Conservation (phyloP, 2,888 invertebrate genomes). For the Aphodius granarius region DNA sequence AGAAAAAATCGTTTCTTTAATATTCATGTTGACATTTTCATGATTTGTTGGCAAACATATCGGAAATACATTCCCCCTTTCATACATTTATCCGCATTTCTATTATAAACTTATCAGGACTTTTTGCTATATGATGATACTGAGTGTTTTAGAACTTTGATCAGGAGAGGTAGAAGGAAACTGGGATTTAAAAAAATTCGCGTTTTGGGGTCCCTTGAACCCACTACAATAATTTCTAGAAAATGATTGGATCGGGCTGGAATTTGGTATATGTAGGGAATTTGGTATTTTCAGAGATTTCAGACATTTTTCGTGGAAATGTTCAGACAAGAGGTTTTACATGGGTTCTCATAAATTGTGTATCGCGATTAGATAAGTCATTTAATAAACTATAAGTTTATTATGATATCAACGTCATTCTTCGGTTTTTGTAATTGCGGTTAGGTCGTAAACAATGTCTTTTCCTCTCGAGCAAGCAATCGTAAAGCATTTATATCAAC, state of each 20-base stretch:
- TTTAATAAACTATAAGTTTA: neutral
- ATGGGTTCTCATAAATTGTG: too few species aligned
- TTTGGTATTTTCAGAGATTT: too few species aligned
- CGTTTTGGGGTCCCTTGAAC: too few species aligned
- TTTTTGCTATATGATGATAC: too few species aligned
- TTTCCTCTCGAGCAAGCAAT: neutral
- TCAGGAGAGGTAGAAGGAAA: too few species aligned
- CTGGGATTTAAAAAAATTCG: too few species aligned
- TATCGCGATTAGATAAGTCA: neutral
- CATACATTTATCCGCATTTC: neutral
- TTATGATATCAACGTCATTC: neutral
- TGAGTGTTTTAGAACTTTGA: too few species aligned
- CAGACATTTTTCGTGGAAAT: too few species aligned
- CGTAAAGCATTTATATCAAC: neutral
- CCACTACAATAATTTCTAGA: too few species aligned
- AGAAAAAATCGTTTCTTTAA: neutral
- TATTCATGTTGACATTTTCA: neutral
- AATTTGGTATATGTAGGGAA: too few species aligned
- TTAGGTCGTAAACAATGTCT: neutral
- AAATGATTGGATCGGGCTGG: too few species aligned
- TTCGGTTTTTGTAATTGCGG: neutral
- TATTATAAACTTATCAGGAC: neutral
- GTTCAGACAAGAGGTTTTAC: too few species aligned
- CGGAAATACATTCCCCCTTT: neutral
- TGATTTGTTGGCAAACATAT: neutral